Conservation (phyloP, 2,888 invertebrate species). For the Teleogryllus oceanicus region DNA sequence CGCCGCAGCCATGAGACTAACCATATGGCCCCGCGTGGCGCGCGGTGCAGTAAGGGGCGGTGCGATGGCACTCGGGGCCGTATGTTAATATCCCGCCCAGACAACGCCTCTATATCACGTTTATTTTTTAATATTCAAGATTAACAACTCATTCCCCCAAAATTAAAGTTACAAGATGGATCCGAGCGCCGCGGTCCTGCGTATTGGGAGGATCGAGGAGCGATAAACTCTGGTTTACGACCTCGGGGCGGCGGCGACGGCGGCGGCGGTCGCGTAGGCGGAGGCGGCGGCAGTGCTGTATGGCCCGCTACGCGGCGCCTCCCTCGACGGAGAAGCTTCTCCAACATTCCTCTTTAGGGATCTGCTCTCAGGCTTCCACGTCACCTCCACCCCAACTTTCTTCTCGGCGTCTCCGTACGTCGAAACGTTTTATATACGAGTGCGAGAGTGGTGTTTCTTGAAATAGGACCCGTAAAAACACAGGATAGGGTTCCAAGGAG, state of each 20-base stretch:
- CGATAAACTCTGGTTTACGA: not conserved
- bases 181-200: not conserved
- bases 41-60: not conserved
- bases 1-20: too few species aligned
- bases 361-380: too few species aligned
- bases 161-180: slow-evolving; percentile 18
- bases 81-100: not conserved
- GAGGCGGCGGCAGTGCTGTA: too few species aligned
- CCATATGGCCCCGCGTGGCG: too few species aligned
- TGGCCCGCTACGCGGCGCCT: too few species aligned
- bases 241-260: not conserved
- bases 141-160: slow-evolving; percentile 8
- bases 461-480: too few species aligned
- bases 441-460: too few species aligned
- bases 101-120: not conserved
- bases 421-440: too few species aligned
- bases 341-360: too few species aligned
- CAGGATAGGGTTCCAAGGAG: not conserved
- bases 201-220: not conserved
- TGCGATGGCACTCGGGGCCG: not conserved
- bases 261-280: not conserved
- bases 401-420: too few species aligned
- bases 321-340: too few species aligned
- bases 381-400: too few species aligned
- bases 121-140: slow-evolving; percentile 1